These are phyloP conservation scores for Sebastes schlegelii DNA, from an alignment of 2,113 vertebrate genomes.

Conservation along the genomic window DNA sequence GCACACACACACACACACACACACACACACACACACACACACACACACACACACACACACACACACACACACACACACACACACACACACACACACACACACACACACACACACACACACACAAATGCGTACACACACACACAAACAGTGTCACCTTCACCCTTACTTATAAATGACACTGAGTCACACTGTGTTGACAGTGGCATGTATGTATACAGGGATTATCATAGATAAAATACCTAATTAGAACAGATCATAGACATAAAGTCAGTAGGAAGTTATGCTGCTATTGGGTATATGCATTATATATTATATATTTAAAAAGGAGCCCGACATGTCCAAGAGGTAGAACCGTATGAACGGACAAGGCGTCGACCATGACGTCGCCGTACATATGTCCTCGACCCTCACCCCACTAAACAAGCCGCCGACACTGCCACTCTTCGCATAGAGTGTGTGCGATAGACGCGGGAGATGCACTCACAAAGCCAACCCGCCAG, in stretches of 20 bases:
- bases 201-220: not conserved
- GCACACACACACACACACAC: not conserved
- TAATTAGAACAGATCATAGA: not conserved
- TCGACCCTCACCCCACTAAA: too few species aligned
- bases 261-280: not conserved
- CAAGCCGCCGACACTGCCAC: too few species aligned
- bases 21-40: slow-evolving; percentile 5
- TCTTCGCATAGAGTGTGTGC: too few species aligned
- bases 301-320: not conserved
- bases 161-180: not conserved
- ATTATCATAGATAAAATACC: not conserved
- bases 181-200: slow-evolving; percentile 6
- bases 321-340: too few species aligned
- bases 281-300: not conserved
- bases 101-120: not conserved
- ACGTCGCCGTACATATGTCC: too few species aligned
- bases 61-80: not conserved
- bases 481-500: too few species aligned
- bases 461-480: too few species aligned
- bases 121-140: slow-evolving; percentile 7
- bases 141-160: slow-evolving; percentile 27
- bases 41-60: not conserved
- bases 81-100: slow-evolving; percentile 3
- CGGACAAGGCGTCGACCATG: too few species aligned
- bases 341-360: too few species aligned